Conservation (phyloP, 2,888 invertebrate species). For the Luperina nickerlii region DNA sequence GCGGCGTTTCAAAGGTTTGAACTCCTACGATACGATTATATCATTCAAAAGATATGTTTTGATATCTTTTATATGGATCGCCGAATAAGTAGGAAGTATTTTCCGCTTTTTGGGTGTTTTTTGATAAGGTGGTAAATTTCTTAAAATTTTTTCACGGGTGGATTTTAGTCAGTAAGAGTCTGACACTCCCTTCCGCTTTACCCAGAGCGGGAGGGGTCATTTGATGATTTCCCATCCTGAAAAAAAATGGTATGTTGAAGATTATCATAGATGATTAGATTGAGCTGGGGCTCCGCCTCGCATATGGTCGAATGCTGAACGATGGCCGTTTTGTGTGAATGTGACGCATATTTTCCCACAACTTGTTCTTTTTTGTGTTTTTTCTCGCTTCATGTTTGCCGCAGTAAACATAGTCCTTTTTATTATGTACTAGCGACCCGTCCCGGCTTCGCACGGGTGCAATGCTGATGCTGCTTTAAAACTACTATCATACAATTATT, state of each 20-base stretch:
- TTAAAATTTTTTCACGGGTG: no score
- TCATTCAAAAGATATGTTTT: constrained; percentile 43
- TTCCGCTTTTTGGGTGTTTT: neutral
- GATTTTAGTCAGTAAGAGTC: no score
- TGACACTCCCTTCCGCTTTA: no score
- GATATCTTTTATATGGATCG: constrained; percentile 39
- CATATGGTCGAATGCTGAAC: neutral
- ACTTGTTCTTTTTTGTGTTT: neutral
- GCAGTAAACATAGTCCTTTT: neutral
- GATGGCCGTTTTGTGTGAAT: neutral
- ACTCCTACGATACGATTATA: constrained; percentile 61
- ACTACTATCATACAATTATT: no score
- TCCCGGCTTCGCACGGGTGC: no score
- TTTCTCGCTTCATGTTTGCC: neutral
- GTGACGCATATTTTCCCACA: neutral
- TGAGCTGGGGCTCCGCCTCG: neutral
- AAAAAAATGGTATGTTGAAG: neutral
- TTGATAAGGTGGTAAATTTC: neutral
- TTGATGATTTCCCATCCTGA: no score
- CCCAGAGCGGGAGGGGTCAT: no score
- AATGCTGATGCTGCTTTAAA: no score
- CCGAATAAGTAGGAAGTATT: neutral
- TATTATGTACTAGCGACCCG: no score
- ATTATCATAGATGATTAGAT: neutral
- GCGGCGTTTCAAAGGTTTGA: constrained; percentile 59